Percentiles rank a stretch among this genome's conserved stretches.
Evolutionary conservation across 2,888 invertebrate species (phyloP).

Genomic region (Sarcophaga variegata): DNA sequence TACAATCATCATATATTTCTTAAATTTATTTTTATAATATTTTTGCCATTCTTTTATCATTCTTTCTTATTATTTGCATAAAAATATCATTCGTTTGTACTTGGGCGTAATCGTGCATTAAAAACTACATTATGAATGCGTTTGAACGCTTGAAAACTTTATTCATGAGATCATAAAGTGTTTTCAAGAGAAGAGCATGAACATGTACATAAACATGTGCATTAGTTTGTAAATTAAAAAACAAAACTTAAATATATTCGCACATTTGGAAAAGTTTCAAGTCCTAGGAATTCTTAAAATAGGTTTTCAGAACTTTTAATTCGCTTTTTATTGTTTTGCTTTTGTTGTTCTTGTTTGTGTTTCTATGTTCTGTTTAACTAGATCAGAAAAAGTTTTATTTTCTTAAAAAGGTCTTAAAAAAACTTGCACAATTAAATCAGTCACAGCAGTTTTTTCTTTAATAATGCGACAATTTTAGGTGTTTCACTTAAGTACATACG

Average conservation of each 20-base stretch:
- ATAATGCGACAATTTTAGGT: neutral
- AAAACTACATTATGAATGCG: conserved; percentile 44
- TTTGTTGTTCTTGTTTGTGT: neutral
- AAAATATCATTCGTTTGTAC: conserved; percentile 39
- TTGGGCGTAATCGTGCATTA: conserved; percentile 40
- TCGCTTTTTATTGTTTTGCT: too few species aligned
- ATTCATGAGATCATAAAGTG: conserved; percentile 28
- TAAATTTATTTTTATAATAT: neutral
- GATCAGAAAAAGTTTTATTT: neutral
- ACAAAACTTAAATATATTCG: neutral
- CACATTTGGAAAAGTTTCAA: conserved; percentile 8
- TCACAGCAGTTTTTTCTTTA: neutral
- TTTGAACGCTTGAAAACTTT: conserved; percentile 23
- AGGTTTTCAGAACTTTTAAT: too few species aligned
- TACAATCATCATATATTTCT: neutral
- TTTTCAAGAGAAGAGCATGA: neutral
- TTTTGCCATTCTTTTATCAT: neutral
- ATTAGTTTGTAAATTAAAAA: conserved; percentile 1
- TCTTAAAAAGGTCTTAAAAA: neutral
- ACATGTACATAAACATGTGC: neutral
- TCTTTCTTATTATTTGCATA: conserved; percentile 37
- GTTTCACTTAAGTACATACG: too few species aligned
- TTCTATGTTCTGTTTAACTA: neutral
- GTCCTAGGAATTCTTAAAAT: neutral
- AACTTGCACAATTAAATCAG: neutral